phyloP scores from a whole-genome alignment of 2,888 invertebrate genomes.

The Drosophila falleni region DNA sequence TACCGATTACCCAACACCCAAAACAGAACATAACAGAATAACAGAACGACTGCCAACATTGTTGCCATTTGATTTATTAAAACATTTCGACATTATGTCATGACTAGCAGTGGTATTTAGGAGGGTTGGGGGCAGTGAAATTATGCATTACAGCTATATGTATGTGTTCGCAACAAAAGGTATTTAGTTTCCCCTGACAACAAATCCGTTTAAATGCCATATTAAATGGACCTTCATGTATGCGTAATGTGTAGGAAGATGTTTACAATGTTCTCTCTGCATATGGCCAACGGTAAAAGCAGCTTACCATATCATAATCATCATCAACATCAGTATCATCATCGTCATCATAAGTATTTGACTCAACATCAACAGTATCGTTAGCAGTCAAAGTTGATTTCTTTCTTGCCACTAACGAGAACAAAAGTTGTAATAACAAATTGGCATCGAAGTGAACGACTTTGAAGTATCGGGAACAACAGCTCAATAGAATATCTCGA shows the following conservation, averaged over 20 bases:
- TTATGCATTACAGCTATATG: conserved; percentile 24
- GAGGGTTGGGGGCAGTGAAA: neutral
- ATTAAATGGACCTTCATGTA: conserved; percentile 61
- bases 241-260: conserved; percentile 9
- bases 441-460: conserved; percentile 23
- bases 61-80: conserved; percentile 66
- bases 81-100: conserved; percentile 56
- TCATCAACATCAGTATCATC: conserved; percentile 11
- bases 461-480: conserved; percentile 35
- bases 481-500: conserved; percentile 13
- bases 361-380: conserved; percentile 12
- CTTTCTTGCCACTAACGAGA: conserved; percentile 44
- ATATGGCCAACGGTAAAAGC: conserved; percentile 59
- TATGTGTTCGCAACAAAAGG: conserved; percentile 11
- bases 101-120: neutral
- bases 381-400: conserved; percentile 12
- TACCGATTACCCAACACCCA: conserved; percentile 6
- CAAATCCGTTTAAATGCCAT: conserved; percentile 74
- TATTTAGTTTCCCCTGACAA: conserved; percentile 57
- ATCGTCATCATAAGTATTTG: conserved; percentile 20
- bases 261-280: neutral
- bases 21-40: neutral
- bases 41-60: neutral
- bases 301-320: conserved; percentile 46
- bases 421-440: conserved; percentile 35